phyloP scores from a whole-genome alignment of 2,797 vertebrate species.

The Chelmon rostratus region DNA sequence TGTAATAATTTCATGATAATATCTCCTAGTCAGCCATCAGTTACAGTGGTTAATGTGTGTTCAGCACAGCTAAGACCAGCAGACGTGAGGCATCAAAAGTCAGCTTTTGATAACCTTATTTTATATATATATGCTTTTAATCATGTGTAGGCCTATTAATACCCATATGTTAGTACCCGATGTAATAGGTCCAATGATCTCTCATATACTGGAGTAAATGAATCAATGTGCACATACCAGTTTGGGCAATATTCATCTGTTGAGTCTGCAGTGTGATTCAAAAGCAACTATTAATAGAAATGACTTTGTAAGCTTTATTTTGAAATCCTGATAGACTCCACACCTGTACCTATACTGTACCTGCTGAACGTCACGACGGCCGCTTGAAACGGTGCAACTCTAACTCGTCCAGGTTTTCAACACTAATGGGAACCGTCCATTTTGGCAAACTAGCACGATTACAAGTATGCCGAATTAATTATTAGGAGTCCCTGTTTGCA shows the following conservation, averaged over 20 bases:
- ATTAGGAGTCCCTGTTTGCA: background rate
- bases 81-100: background rate
- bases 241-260: background rate
- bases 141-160: background rate
- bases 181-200: background rate
- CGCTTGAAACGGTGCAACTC: background rate
- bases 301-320: background rate
- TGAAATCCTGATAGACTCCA: background rate
- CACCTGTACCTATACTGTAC: background rate
- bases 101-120: background rate
- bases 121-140: background rate
- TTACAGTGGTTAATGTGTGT: background rate
- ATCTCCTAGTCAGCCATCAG: background rate
- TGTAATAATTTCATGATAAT: background rate
- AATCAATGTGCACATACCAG: background rate
- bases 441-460: background rate
- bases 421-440: accelerated
- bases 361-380: too few species aligned
- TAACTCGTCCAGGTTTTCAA: background rate
- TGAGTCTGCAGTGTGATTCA: background rate
- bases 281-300: background rate
- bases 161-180: too few species aligned
- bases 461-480: background rate
- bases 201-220: background rate
- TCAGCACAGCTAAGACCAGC: background rate